Percentiles rank a stretch among this genome's conserved stretches.
These are phyloP conservation scores for Canis aureus DNA, from an alignment of 2,113 vertebrate species.

Conservation along the genomic window DNA sequence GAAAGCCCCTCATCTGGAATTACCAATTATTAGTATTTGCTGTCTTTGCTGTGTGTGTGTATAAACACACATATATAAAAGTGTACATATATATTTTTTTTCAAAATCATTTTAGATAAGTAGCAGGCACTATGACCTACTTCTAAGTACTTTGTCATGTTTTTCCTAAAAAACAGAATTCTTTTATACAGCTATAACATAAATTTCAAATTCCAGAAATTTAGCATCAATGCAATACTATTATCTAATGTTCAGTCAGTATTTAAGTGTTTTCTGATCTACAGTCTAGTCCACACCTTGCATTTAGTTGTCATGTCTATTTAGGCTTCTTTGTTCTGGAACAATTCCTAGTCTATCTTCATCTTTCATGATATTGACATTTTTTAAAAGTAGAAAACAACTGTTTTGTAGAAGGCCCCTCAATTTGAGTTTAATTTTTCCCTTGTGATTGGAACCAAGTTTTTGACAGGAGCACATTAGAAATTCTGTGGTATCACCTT, in stretches of 20 bases:
- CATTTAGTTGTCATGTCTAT: not conserved
- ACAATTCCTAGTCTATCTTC: not conserved
- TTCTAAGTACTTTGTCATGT: not conserved
- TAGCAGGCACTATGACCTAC: not conserved
- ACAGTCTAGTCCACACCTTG: no score
- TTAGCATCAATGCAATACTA: not conserved
- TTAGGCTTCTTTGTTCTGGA: not conserved
- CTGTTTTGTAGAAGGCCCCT: not conserved
- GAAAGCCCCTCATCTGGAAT: not conserved
- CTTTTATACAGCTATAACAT: not conserved
- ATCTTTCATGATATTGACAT: not conserved
- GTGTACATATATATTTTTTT: not conserved
- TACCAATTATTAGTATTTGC: not conserved
- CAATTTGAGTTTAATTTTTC: not conserved
- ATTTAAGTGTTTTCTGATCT: not conserved
- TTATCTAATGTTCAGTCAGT: not conserved
- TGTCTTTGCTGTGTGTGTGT: not conserved
- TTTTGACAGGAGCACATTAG: not conserved
- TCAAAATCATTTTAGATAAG: not conserved
- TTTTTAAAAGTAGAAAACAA: not conserved
- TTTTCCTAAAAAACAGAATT: not conserved
- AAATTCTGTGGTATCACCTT: not conserved
- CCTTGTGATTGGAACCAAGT: not conserved
- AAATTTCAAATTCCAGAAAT: not conserved
- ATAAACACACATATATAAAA: not conserved